Conservation (phyloP, 2,797 vertebrate species). For the Alfaro cultratus region DNA sequence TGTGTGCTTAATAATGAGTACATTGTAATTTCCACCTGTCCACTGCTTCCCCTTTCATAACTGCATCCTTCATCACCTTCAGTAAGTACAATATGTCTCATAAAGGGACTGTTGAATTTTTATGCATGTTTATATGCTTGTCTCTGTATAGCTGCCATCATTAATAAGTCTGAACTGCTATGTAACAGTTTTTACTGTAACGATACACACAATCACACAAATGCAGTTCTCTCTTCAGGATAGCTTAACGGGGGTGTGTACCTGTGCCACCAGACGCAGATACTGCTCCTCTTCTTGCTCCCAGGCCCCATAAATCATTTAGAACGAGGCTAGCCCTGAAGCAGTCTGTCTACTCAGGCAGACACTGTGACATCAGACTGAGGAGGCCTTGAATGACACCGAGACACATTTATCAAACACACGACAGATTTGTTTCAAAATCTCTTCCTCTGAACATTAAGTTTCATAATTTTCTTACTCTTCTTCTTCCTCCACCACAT, state of each 20-base stretch:
- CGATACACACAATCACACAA: slow-evolving; percentile 7
- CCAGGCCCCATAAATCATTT: slow-evolving; percentile 71
- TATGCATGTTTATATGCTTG: background rate
- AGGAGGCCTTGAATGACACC: slow-evolving; percentile 47
- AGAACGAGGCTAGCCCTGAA: slow-evolving; percentile 64
- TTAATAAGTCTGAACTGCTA: slow-evolving; percentile 44
- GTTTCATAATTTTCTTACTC: slow-evolving; percentile 18
- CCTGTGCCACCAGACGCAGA: slow-evolving; percentile 53
- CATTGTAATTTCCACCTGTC: slow-evolving; percentile 4
- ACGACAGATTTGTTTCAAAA: slow-evolving; percentile 37
- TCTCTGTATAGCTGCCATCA: slow-evolving; percentile 11
- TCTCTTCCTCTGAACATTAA: slow-evolving; percentile 24
- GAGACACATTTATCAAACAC: slow-evolving; percentile 56
- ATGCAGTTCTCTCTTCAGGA: slow-evolving; percentile 2
- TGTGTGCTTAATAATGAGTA: background rate
- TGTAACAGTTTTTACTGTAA: slow-evolving; percentile 25
- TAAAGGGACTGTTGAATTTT: slow-evolving; percentile 17
- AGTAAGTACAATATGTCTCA: slow-evolving; percentile 16
- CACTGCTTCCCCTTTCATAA: background rate
- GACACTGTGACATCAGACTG: slow-evolving; percentile 52
- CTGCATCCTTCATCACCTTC: slow-evolving; percentile 38
- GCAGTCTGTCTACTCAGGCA: slow-evolving; percentile 53
- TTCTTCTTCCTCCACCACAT: slow-evolving; percentile 16
- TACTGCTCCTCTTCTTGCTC: slow-evolving; percentile 45
- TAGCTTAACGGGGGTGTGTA: slow-evolving; percentile 46